Evolutionary conservation across 2,113 vertebrate genomes (phyloP), one percentile per base, ranked within the genome.

Genomic region (Sander vitreus): DNA sequence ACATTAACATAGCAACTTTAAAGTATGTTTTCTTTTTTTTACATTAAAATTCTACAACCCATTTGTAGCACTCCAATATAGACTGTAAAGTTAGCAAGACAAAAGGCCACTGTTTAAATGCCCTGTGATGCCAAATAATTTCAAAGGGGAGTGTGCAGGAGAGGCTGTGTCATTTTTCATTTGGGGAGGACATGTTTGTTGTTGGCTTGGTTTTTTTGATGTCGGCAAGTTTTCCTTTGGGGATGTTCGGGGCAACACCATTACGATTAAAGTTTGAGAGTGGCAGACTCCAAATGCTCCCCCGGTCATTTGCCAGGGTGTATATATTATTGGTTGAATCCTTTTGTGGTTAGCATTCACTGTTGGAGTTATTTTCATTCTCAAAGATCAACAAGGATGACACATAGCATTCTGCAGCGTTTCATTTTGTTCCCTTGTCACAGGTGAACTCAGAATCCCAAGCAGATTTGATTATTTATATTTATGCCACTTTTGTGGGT

Each of bases 391-490:
- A 82, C 75, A 47, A 84, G 71, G 43, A 73, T 83, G 83, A 84
- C 83, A 79, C 71, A 48, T 13, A 50, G 57, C 64, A 75, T 80
- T 90, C 85, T 80, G 74, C 80, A 54, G 78, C 79, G 81, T 85
- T 69, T 60, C 66, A 73, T 89, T 84, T 85, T 43, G 69, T 45
- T 88, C 47, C 64, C 87, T 77, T 89, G 85, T 92, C 84, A 88
- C 79, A 81, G 64, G 76, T 88, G 83, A 91, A 93, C 89, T 86
- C 81, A 57, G 71, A 59, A 69, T 86, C 78, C 72, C 66, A 65
- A 60, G 50, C 72, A 85, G 66, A 79, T 81, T 66, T 33, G n/a
- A 85, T 91, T 93, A 90, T 88, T 91, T 62, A 90, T 88, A 91
- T 90, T 60, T 81, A 83, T 92, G 81, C 81, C 67, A 78, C 30